A percentile compares a stretch with the other conserved stretches of the same genome.
Conservation (phyloP, 2,888 invertebrate species). For the Hypomecis atomaria region DNA sequence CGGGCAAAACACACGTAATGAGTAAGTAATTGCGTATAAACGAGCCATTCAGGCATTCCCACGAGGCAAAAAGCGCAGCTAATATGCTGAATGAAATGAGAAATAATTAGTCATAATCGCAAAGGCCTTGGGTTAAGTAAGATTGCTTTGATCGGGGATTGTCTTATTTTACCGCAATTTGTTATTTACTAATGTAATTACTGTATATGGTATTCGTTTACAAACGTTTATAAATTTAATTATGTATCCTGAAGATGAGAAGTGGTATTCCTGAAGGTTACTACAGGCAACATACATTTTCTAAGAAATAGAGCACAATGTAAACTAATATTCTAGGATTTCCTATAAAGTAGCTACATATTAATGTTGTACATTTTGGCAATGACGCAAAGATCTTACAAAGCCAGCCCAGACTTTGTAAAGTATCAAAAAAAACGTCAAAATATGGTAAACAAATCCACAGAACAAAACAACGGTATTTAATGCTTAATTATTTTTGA, state of each 20-base stretch:
- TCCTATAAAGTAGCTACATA: too few species aligned
- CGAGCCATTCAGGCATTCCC: conserved; percentile 71
- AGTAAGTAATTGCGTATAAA: conserved; percentile 73
- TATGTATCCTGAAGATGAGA: too few species aligned
- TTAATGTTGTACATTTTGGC: too few species aligned
- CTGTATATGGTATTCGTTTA: too few species aligned
- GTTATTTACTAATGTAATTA: conserved; percentile 11
- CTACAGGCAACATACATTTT: neutral
- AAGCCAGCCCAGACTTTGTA: too few species aligned
- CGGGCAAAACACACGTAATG: conserved; percentile 69
- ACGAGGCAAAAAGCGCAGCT: conserved; percentile 55
- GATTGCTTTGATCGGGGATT: conserved; percentile 30
- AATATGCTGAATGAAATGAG: conserved; percentile 52
- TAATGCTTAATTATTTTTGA: too few species aligned
- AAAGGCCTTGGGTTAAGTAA: conserved; percentile 34
- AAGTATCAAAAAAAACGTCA: too few species aligned
- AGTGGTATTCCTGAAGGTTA: too few species aligned
- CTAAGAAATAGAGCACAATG: neutral
- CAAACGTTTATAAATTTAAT: too few species aligned
- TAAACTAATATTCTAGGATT: neutral
- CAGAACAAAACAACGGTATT: too few species aligned
- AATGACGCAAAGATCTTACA: too few species aligned
- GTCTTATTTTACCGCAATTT: conserved; percentile 28
- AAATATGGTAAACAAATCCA: too few species aligned
- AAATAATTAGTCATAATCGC: conserved; percentile 38